Conservation (phyloP, 2,113 vertebrate species). For the Notothenia coriiceps region DNA sequence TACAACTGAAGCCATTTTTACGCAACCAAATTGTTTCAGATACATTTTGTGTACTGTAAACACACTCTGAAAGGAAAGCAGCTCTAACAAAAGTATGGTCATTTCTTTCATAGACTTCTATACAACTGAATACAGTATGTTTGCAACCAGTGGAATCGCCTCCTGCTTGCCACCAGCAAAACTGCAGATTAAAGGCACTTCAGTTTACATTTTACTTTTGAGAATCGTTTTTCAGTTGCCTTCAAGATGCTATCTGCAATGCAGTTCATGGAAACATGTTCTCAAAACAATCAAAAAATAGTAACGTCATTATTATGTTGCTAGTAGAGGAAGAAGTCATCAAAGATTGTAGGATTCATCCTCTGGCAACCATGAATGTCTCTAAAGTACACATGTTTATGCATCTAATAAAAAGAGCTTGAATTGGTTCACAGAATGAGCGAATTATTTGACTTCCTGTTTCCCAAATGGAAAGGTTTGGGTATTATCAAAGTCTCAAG, state of each 20-base stretch:
- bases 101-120: too few species aligned
- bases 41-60: too few species aligned
- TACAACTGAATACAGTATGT: too few species aligned
- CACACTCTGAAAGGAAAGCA: too few species aligned
- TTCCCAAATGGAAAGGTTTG: neutral
- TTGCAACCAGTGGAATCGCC: too few species aligned
- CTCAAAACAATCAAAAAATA: neutral
- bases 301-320: neutral
- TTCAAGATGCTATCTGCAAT: neutral
- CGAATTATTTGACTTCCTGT: neutral
- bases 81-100: too few species aligned
- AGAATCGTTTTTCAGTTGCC: too few species aligned
- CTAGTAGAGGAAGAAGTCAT: neutral
- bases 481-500: neutral
- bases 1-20: too few species aligned
- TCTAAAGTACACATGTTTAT: neutral
- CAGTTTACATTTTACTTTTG: too few species aligned
- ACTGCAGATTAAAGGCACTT: too few species aligned
- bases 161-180: too few species aligned
- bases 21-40: too few species aligned
- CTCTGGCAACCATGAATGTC: neutral
- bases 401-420: neutral
- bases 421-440: neutral
- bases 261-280: neutral
- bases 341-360: neutral